A percentile compares a stretch with the other conserved stretches of the same genome.
Conservation (phyloP, 2,888 invertebrate genomes). For the Bellardia bayeri region DNA sequence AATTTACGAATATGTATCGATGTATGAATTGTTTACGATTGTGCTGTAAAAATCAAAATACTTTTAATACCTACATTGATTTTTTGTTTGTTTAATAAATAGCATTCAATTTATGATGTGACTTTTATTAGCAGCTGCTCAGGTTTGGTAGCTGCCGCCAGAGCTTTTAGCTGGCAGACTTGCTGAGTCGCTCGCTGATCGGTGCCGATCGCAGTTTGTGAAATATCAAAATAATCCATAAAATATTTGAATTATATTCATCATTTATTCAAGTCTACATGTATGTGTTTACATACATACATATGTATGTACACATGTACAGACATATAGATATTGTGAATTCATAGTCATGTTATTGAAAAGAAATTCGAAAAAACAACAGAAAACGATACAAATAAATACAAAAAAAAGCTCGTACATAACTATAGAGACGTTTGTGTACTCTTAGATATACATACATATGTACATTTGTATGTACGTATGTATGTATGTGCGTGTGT, state of each 20-base stretch:
- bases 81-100: constrained; percentile 37
- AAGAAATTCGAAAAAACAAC: constrained; percentile 4
- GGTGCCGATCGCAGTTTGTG: constrained; percentile 41
- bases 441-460: too few relatives aligned
- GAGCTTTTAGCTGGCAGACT: not conserved
- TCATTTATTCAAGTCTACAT: constrained; percentile 30
- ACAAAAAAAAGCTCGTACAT: constrained; percentile 28
- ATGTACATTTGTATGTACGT: too few relatives aligned
- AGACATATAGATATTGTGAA: not conserved
- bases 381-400: not conserved
- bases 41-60: not conserved
- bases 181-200: not conserved
- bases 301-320: not conserved
- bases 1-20: not conserved
- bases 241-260: constrained; percentile 42
- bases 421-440: not conserved
- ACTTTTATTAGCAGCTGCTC: constrained; percentile 8
- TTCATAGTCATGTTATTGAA: constrained; percentile 21
- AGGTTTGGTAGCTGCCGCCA: not conserved
- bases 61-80: constrained; percentile 21
- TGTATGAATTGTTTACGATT: not conserved
- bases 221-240: constrained; percentile 61
- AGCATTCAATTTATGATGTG: constrained; percentile 26
- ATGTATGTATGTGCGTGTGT: not conserved
- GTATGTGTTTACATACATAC: not conserved